Percentiles rank a stretch among this genome's conserved stretches.
phyloP scores from a whole-genome alignment of 2,113 vertebrate species.

The Prochilodus magdalenae region DNA sequence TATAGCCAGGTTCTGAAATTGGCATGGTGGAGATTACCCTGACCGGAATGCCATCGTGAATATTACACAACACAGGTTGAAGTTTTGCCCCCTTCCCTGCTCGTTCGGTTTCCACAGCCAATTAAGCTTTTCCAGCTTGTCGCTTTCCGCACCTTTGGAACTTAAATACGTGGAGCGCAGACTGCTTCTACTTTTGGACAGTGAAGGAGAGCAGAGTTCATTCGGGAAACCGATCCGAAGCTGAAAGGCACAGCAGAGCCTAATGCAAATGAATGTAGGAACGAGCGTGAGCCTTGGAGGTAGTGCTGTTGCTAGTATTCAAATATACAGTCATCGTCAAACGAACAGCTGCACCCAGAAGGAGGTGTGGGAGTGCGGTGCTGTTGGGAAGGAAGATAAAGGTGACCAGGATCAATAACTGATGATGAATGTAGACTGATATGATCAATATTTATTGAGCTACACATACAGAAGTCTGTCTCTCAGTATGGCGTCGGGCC shows the following conservation, averaged over 20 bases:
- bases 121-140: slow-evolving; percentile 36
- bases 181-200: slow-evolving; percentile 32
- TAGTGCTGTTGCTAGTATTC: neutral
- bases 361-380: too few relatives aligned
- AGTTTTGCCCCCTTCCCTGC: neutral
- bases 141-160: slow-evolving; percentile 31
- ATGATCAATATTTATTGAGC: too few relatives aligned
- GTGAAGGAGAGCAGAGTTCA: slow-evolving; percentile 10
- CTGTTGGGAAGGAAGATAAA: too few relatives aligned
- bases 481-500: too few relatives aligned
- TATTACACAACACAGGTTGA: neutral
- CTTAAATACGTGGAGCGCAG: slow-evolving; percentile 32
- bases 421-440: too few relatives aligned
- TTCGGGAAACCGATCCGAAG: slow-evolving; percentile 7
- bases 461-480: too few relatives aligned
- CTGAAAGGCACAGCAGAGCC: neutral
- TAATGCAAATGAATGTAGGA: neutral
- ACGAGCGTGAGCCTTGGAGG: neutral
- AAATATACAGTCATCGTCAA: too few relatives aligned
- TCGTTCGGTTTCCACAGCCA: neutral
- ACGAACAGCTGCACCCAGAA: too few relatives aligned
- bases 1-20: slow-evolving; percentile 18
- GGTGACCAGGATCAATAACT: too few relatives aligned
- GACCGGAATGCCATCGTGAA: neutral
- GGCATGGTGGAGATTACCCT: neutral